Base-by-base conservation (phyloP, 2,113 vertebrate genomes). In the Calcarius ornatus region DNA sequence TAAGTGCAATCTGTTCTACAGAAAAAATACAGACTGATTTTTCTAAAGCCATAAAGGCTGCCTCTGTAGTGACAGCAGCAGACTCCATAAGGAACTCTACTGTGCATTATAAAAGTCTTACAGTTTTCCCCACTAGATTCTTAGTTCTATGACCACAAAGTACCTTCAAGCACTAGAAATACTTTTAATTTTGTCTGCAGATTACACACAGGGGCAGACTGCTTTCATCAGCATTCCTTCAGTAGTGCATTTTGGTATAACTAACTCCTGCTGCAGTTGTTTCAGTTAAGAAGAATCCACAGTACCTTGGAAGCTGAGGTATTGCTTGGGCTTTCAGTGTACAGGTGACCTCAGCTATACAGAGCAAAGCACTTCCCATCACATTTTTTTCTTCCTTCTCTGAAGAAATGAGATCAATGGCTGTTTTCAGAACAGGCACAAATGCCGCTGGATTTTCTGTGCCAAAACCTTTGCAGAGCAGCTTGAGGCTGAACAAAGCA, bases 401-500 rank as follows among this genome's bases (percentile, higher is more conserved):
- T 2, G 97, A 93, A 33, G 88, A 94, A 37, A 99, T 95, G 8
- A 99, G 85, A 21, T 98, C 97, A 82, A 99, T 95, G 0, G 97
- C 93, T 7, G 82, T 92, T 76, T 63, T 97, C 90, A 99, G 97
- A 47, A 99, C 99, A 3, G 98, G 98, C 17, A 98, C 83, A 60
- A 99, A 99, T 0, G 95, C 84, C 18, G 97, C 77, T 66, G 97
- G 98, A 85, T 98, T 98, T 91, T 73, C 81, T 4, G 97, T 51
- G 65, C 99, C 99, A 25, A 99, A 99, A 77, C 97, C 98, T 97
- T 98, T 99, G 93, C 99, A 99, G 9, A 99, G 97, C 43, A 99
- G 98, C 89, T 99, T 99, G 31, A 99, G 98, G 83, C 99, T 99
- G 94, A 98, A 99, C 48, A 99, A 97, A 24, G 99, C 99, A 4